These are phyloP conservation scores for Hucho hucho DNA, from an alignment of 2,113 vertebrate species.

Conservation along the genomic window DNA sequence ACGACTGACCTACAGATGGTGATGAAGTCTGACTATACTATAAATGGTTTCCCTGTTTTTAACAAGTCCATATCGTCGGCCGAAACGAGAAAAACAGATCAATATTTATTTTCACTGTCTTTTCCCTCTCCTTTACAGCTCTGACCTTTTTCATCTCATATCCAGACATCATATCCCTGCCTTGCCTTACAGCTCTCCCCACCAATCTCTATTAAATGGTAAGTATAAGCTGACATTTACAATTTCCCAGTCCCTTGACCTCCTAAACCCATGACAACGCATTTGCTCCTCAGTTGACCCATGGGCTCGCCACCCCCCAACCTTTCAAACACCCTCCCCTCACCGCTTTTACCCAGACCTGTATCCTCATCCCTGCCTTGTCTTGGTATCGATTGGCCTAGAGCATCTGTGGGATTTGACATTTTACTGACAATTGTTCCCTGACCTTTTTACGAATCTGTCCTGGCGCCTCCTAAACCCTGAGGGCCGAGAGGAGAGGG, in stretches of 20 bases:
- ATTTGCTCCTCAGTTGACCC: constrained; percentile 52
- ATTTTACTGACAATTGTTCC: constrained; percentile 71
- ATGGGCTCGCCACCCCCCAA: background rate
- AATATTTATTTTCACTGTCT: constrained; percentile 46
- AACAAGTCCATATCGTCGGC: constrained; percentile 21
- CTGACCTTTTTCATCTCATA: constrained; percentile 63
- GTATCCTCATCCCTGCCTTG: background rate
- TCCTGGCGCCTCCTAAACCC: constrained; percentile 22
- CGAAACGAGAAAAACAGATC: constrained; percentile 64
- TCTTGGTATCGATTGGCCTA: constrained; percentile 47
- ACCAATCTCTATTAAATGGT: constrained; percentile 49
- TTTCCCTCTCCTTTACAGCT: constrained; percentile 26
- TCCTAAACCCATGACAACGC: constrained; percentile 44
- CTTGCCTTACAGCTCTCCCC: constrained; percentile 40
- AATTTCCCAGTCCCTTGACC: constrained; percentile 38
- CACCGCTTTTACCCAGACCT: background rate
- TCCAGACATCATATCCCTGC: constrained; percentile 34
- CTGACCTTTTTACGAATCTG: constrained; percentile 57
- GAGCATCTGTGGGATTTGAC: constrained; percentile 62
- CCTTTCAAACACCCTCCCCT: background rate
- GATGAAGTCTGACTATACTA: constrained; percentile 22
- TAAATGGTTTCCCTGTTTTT: constrained; percentile 56
- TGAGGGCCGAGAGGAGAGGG: background rate
- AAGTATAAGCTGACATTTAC: constrained; percentile 68
- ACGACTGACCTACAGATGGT: constrained; percentile 57